Evolutionary conservation across 92 coral and sea anemone genomes (phyloP), one percentile per base, ranked within the genome.

Genomic region (Montipora capitata): DNA sequence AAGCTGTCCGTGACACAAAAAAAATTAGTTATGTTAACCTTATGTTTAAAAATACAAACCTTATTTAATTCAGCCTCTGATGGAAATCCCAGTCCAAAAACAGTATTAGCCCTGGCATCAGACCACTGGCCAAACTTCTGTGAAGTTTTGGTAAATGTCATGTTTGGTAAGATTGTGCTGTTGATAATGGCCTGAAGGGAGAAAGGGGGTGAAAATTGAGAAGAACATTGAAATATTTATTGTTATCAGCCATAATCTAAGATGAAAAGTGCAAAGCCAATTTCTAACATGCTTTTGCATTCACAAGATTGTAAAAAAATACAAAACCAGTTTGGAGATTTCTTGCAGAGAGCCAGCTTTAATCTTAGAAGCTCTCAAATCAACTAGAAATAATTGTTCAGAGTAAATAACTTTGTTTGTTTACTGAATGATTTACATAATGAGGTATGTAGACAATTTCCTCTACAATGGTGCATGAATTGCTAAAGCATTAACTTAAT

Each of bases 71-170:
- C 99, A n/a, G 92, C 95, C 56, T 97, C 99, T 20, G 96, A 85
- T 2, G 98, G 94, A 75, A 97, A 97, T 61, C 99, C 99, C 43
- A 97, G 79, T 5, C 99, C 99, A 91, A 92, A 97, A 48, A 97
- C 98, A 45, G 98, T 97, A 71, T 90, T 96, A 3, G 95, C 98
- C 74, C 96, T 93, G 27, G 95, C 85, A 77, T 97, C 99, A 15
- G 99, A 97, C 99, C 99, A 97, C 94, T 97, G 99, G 10, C 99
- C 99, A 94, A 97, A 97, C 94, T 97, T 97, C 68, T 97, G 99
- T 0, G 99, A 96, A 45, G 99, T 97, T 85, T 97, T 97, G 7
- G 99, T 97, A 72, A 97, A 97, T 45, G 94, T 95, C 99, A 97
- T 97, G 84, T 94, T 92, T 74, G 99, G 94, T 45, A 95, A 83